Base-by-base conservation (phyloP, 2,113 vertebrate species). In the Xyrauchen texanus region DNA sequence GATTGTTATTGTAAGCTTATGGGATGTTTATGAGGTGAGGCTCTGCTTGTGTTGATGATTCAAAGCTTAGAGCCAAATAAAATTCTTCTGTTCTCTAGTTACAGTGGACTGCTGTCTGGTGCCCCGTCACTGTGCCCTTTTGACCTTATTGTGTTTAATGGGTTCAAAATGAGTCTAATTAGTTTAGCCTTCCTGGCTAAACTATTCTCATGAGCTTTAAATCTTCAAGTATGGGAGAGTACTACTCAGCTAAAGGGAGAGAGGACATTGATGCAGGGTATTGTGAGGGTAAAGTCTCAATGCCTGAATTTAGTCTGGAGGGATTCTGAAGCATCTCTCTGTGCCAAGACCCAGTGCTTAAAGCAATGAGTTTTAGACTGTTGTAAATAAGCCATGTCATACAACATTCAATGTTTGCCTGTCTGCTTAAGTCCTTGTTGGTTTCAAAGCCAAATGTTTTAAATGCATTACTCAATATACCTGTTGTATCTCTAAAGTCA, bases 121-220 rank as follows among this genome's bases (percentile, higher is more conserved):
- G 49, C 49, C 45, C 75, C 34, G 15, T 44, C 64, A 55, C 13
- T 71, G 63, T 84, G 57, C 72, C 49, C 72, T 15, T 76, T 58
- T 69, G 73, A 81, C 80, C 77, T 64, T 44, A 13, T 21, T 78
- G 73, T 71, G 51, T 70, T 74, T 84, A 78, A 78, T 73, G 58
- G 75, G 76, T 78, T 81, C 45, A 81, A 49, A 71, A 66, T 63
- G 46, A 67, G 83, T 68, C 70, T 76, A 78, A 75, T 79, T 84
- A 76, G 21, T 78, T 84, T 75, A 84, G 21, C 51, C 63, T 79
- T 78, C 68, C 75, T 61, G 65, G 68, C 16, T 77, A 44, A 80
- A 49, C 21, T 64, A 65, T 77, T 82, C 75, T 70, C 61, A 66
- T 15, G 61, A 78, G 61, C 57, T 10, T 78, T 51, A 42, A 61